phyloP scores from a whole-genome alignment of 2,888 invertebrate species.

The Apotomis betuletana region DNA sequence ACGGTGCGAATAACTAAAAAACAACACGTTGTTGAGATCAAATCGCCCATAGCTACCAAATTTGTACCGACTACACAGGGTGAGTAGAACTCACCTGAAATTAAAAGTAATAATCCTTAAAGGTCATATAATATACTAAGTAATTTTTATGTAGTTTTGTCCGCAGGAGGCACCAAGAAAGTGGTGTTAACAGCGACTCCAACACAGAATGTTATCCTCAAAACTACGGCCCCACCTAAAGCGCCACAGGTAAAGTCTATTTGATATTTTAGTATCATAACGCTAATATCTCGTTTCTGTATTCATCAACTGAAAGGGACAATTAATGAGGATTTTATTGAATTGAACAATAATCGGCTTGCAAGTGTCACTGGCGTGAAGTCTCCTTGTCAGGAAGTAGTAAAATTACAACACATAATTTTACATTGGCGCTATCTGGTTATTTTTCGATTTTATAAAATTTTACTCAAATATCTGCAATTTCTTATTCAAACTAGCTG shows the following conservation, averaged over 20 bases:
- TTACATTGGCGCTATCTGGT: too few species aligned
- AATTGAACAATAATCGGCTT: too few species aligned
- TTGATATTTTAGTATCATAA: too few species aligned
- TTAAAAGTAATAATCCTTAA: not conserved
- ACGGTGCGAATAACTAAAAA: conserved; percentile 66
- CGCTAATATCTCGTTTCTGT: too few species aligned
- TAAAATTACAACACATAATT: too few species aligned
- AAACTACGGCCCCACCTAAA: conserved; percentile 60
- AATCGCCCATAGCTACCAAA: conserved; percentile 87
- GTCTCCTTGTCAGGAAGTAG: too few species aligned
- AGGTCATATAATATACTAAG: conserved; percentile 20
- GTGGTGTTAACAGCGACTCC: conserved; percentile 64
- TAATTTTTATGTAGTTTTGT: not conserved
- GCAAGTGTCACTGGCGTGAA: too few species aligned
- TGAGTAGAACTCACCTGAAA: not conserved
- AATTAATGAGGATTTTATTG: too few species aligned
- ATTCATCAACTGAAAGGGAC: too few species aligned
- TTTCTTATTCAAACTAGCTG: too few species aligned
- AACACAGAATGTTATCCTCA: conserved; percentile 65
- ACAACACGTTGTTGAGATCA: conserved; percentile 80
- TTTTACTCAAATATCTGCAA: too few species aligned
- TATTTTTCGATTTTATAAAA: too few species aligned
- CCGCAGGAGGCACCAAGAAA: conserved; percentile 57
- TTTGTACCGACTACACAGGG: conserved; percentile 84
- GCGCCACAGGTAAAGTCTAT: conserved; percentile 45